Conservation (phyloP, 1,140 invertebrate species). For the Cherax destructor region DNA sequence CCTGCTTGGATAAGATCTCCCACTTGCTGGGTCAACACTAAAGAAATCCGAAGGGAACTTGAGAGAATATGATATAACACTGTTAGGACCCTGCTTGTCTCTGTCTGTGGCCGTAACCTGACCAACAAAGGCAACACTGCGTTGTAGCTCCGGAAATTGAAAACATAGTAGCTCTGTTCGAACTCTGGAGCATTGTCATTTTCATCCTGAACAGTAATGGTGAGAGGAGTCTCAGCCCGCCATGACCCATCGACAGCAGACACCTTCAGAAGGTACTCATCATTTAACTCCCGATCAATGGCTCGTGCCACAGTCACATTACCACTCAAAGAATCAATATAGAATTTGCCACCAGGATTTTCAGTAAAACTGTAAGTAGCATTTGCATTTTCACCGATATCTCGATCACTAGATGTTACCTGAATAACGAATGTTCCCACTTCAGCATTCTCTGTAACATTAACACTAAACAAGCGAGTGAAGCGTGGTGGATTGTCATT, state of each 20-base stretch:
- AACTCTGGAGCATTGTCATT: conserved; percentile 96
- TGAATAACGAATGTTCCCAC: conserved; percentile 93
- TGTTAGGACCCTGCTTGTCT: conserved; percentile 96
- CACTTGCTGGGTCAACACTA: conserved; percentile 91
- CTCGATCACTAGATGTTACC: conserved; percentile 92
- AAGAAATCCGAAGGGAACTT: conserved; percentile 94
- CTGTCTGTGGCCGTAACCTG: conserved; percentile 91
- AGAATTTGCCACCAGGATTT: conserved; percentile 91
- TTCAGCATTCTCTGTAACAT: conserved; percentile 96
- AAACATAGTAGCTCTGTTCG: conserved; percentile 89
- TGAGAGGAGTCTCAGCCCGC: conserved; percentile 90
- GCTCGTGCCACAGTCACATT: conserved; percentile 92
- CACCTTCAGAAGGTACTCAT: conserved; percentile 93
- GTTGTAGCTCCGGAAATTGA: conserved; percentile 91
- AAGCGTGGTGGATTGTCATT: conserved; percentile 97
- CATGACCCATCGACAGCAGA: conserved; percentile 91
- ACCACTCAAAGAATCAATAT: conserved; percentile 90
- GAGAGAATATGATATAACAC: conserved; percentile 92
- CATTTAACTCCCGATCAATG: conserved; percentile 91
- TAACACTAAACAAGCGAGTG: conserved; percentile 92
- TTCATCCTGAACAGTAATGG: conserved; percentile 95
- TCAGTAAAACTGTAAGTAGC: conserved; percentile 91
- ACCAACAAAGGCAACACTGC: conserved; percentile 87
- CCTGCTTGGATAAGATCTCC: conserved; percentile 91
- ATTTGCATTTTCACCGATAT: conserved; percentile 91